Evolutionary conservation across 2,888 invertebrate species (phyloP).

Genomic region (Charanyca ferruginea): DNA sequence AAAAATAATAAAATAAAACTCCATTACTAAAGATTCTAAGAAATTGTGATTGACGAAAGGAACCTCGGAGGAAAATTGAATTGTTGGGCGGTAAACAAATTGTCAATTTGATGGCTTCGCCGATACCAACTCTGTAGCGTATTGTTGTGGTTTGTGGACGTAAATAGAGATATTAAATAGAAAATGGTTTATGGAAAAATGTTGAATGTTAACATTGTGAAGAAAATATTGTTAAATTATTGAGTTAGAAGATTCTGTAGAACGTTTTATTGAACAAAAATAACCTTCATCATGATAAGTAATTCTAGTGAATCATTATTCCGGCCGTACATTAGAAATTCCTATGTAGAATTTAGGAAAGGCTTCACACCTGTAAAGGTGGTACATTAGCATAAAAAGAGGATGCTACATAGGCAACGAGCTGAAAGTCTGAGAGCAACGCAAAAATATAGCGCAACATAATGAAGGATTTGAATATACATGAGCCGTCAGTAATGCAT

Average conservation of each 20-base stretch:
- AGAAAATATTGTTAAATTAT: conserved; percentile 1
- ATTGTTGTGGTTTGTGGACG: conserved; percentile 34
- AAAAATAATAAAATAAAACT: conserved; percentile 39
- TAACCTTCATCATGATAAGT: not conserved
- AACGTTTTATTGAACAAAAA: conserved; percentile 6
- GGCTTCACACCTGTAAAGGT: conserved; percentile 15
- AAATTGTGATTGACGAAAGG: conserved; percentile 56
- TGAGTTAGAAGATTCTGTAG: not conserved
- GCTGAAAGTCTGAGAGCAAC: conserved; percentile 25
- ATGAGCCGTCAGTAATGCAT: conserved; percentile 32
- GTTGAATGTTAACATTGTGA: not conserved
- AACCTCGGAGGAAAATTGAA: conserved; percentile 39
- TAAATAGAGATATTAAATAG: conserved; percentile 21
- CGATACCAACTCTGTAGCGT: conserved; percentile 25
- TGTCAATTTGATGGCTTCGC: conserved; percentile 39
- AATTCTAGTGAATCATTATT: conserved; percentile 4
- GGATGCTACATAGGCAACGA: conserved; percentile 28
- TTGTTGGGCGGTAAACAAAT: conserved; percentile 50
- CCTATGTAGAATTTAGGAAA: conserved; percentile 33
- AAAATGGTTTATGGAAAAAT: conserved; percentile 18
- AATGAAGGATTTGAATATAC: conserved; percentile 49
- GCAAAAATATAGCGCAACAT: conserved; percentile 49
- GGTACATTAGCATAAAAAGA: conserved; percentile 44
- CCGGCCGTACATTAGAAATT: conserved; percentile 18
- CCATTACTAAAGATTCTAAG: conserved; percentile 36